Evolutionary conservation across 2,888 invertebrate genomes (phyloP), one percentile per base, ranked within the genome.

Genomic region (Drosophila lutescens): DNA sequence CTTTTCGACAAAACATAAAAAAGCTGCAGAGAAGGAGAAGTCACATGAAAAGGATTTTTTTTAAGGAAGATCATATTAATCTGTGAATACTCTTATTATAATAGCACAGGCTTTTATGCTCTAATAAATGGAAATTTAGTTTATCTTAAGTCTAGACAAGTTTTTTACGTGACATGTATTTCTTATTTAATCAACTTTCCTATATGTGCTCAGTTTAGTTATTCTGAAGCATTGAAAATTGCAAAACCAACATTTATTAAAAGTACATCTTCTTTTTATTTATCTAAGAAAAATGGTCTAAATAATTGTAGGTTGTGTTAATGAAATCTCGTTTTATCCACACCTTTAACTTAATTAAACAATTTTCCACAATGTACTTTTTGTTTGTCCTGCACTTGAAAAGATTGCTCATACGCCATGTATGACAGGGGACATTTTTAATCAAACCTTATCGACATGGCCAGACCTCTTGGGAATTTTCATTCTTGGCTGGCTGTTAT

Each of bases 371-470:
- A 15, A 13, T 43, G 5, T 23, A n/a, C 5, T 23, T 17, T 26
- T 34, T 30, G 61, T 68, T 13, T 58, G 20, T 15, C 47, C 17
- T 69, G 41, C 59, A 40, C 32, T 63, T 51, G 15, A 59, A 61
- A 43, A 61, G 17, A 69, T 69, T 80, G 30, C 51, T 30, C 54
- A 70, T 76, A 69, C 66, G 59, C 55, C 36, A 38, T 36, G 68
- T 57, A 32, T 56, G 61, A 26, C 36, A 36, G n/a, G 10, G 5
- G 8, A 32, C 47, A 72, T 67, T 60, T 74, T 61, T 74, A 77
- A 85, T 85, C 74, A 67, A 30, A 62, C 54, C 76, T 76, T 84
- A 80, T 88, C 82, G 67, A 59, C 71, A 59, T 50, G 50, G 41
- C 43, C 17, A 12, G 50, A 17, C 12, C 44, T 47, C 46, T 41